Base-by-base conservation (phyloP, 1,140 invertebrate genomes). In the Sinella curviseta region DNA sequence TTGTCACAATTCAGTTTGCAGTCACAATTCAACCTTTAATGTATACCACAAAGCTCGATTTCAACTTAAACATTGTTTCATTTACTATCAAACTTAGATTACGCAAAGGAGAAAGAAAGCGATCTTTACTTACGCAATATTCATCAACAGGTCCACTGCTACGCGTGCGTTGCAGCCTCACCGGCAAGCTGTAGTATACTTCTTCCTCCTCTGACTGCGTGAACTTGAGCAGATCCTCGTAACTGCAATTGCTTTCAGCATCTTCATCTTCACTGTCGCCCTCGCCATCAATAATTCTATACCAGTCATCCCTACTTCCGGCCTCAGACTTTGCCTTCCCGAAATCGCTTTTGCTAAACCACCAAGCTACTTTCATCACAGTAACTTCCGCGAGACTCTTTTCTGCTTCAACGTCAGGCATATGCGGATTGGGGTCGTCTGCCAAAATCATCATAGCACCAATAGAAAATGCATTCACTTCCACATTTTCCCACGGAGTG, bases 361-460 rank as follows among this genome's bases (percentile, higher is more conserved):
- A 83, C 78, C 76, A 77, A 12, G 75, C 80, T 31, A 65, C 28
- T 76, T 83, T 81, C 24, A 31, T n/a, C 14, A 73, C 55, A 33
- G 76, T 35, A 14, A 74, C 30, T 24, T 81, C 77, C 14, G 74
- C 36, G 3, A 60, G 4, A 26, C n/a, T 24, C 3, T 60, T 4
- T 17, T 14, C n/a, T 60, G 12, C 24, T 4, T 60, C 55, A 12
- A 24, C 24, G n/a, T 60, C 55, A n/a, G n/a, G n/a, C n/a, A n/a
- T n/a, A n/a, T 12, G 39, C 8, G 8, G 20, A 48, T 48, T 48
- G 39, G 20, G 8, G 8, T 48, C 39, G 8, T 48, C 39, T 48
- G 39, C 39, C 39, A 12, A 12, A 48, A 12, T 48, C 39, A 48
- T 48, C 39, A 48, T 48, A 12, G 8, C 39, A 48, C 8, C 20